Evolutionary conservation across 2,797 vertebrate species (phyloP), one percentile per base, ranked within the genome.

Genomic region (Chelonia mydas): DNA sequence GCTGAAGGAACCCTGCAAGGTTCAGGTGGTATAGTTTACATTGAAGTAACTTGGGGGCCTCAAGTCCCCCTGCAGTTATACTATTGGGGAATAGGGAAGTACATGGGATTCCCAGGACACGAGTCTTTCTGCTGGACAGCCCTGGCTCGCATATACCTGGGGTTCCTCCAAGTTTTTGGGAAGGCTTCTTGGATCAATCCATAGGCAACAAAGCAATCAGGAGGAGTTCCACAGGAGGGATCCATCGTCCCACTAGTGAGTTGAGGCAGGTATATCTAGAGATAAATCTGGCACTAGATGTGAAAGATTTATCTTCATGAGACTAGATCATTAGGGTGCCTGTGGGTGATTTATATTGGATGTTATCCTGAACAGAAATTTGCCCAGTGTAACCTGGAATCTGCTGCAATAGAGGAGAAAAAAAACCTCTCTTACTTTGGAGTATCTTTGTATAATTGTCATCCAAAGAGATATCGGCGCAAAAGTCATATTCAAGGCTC

Each of bases 31-130:
- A 59, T 15, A 77, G 53, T 61, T 3, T 80, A 12, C 37, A 87
- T 0, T 0, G 19, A 72, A 37, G 19, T 41, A 23, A 41, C n/a
- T 23, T 72, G 41, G 57, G 77, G 6, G 13, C 9, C 31, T 65
- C 21, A 25, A 84, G 57, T 81, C 13, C 31, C 83, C 3, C n/a
- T 47, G 11, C 25, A 47, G 41, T 47, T 19, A 76, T 45, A 28
- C 13, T 27, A 9, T 15, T 27, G 41, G 41, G 41, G 41, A 45
- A 76, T 47, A 16, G 3, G 21, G 41, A 45, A 15, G 5, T 15
- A 51, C 81, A 31, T 12, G 6, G 41, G 49, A 4, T 1, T 78
- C 79, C 47, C 21, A 37, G 7, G 1, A 11, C 57, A 23, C 0
- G 37, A 3, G 85, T 5, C 1, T 81, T 37, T 51, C 49, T 47